A percentile compares a stretch with the other conserved stretches of the same genome.
Evolutionary conservation across 2,797 vertebrate species (phyloP).

Genomic region (Limnodromus scolopaceus): DNA sequence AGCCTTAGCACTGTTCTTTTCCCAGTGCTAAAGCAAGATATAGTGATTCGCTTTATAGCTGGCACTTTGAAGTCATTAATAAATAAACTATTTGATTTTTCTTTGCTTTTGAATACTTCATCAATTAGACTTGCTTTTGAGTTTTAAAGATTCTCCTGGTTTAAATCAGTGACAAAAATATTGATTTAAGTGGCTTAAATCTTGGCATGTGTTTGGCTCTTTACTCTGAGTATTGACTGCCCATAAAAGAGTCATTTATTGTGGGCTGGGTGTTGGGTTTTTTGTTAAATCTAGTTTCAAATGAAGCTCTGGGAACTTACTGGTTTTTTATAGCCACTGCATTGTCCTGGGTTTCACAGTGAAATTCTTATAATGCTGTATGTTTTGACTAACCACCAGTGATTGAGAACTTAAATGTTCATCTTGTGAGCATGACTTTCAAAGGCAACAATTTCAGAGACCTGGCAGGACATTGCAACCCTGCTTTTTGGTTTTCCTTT

Average conservation of each 20-base stretch:
- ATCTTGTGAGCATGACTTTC: background rate
- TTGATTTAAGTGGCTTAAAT: constrained; percentile 28
- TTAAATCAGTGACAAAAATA: constrained; percentile 52
- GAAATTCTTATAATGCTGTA: background rate
- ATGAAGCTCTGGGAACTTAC: background rate
- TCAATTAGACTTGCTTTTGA: constrained; percentile 6
- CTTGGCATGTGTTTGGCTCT: background rate
- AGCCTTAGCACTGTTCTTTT: background rate
- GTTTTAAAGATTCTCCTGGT: constrained; percentile 17
- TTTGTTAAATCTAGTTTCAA: background rate
- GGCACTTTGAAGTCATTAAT: background rate
- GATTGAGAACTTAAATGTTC: background rate
- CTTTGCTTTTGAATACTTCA: background rate
- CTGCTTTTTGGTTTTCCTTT: background rate
- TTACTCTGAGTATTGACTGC: constrained; percentile 10
- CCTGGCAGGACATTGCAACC: background rate
- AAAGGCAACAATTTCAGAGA: background rate
- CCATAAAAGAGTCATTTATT: background rate
- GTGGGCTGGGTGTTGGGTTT: background rate
- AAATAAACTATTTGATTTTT: background rate
- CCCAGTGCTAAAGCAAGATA: background rate
- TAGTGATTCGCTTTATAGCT: background rate
- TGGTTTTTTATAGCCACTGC: background rate
- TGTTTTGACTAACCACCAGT: background rate
- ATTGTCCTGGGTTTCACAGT: background rate